Base-by-base conservation (phyloP, 2,113 vertebrate species). In the Emberiza fucata region DNA sequence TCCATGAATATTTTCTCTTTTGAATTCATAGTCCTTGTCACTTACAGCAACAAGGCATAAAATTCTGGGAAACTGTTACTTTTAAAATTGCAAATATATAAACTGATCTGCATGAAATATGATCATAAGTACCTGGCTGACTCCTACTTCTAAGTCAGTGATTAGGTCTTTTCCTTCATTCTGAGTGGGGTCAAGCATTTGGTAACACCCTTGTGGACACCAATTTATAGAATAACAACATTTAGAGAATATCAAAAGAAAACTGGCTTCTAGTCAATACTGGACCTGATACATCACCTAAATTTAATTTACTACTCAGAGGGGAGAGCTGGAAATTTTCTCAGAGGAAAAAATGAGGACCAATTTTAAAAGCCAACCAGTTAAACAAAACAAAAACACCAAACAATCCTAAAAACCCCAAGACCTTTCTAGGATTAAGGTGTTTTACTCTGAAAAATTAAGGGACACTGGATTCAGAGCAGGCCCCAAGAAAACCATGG, bases 311-410 rank as follows among this genome's bases (percentile, higher is more conserved):
- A 37, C 25, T 61, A 9, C 22, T 35, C 75, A 51, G 24, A 65
- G 2, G 8, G 3, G 3, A 31, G 69, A 69, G 39, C 3, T 64
- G 63, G 18, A 94, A 68, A 60, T 48, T 40, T 70, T 70, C 19
- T 40, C n/a, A 78, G 37, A 42, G 2, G 2, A 27, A 68, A 48
- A 39, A 15, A 8, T 5, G 2, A 60, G 20, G 4, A 35, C 12
- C 3, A 0, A 31, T 18, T 59, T 42, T 17, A 8, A 56, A 87
- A 90, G 27, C 0, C 6, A 28, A 53, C 7, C 2, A 81, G 8
- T 1, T 6, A 60, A 69, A 5, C 1, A 60, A 21, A 40, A 28
- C 47, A 6, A 25, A 39, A 64, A 4, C 5, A 2, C 35, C 42
- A 75, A 45, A 17, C 18, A 69, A 63, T 37, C 16, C 42, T 35